Conservation (phyloP, 1,140 invertebrate species). For the Oreohelix idahoensis region DNA sequence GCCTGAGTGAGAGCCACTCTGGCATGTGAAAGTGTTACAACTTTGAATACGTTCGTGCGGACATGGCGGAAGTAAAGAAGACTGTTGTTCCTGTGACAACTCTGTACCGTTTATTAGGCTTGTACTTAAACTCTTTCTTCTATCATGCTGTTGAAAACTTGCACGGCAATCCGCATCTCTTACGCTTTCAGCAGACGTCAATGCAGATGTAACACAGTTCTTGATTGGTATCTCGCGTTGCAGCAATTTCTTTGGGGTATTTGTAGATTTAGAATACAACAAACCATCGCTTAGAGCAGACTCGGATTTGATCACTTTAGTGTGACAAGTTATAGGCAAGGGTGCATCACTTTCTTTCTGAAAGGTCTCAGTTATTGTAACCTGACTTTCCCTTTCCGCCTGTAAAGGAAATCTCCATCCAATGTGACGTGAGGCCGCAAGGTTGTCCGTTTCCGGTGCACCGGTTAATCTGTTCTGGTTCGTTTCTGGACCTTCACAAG, state of each 20-base stretch:
- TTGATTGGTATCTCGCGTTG: neutral
- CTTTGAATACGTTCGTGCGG: neutral
- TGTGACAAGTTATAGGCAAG: neutral
- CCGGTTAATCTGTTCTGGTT: neutral
- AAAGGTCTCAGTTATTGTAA: neutral
- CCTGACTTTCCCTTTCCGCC: neutral
- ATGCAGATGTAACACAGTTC: neutral
- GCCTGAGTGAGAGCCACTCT: neutral
- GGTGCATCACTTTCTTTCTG: neutral
- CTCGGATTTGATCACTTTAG: neutral
- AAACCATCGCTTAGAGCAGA: neutral
- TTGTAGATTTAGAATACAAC: neutral
- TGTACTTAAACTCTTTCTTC: neutral
- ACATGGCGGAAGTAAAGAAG: neutral
- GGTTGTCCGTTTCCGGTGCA: neutral
- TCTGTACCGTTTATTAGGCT: neutral
- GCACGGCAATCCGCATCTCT: too few relatives aligned
- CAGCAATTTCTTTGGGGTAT: neutral
- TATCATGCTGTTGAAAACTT: neutral
- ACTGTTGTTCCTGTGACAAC: neutral
- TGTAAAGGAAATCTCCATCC: neutral
- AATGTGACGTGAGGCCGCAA: neutral
- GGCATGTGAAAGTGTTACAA: neutral
- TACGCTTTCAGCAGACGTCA: too few relatives aligned
- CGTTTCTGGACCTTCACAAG: neutral